phyloP scores from a whole-genome alignment of 2,797 vertebrate species.

The Macropodus opercularis region DNA sequence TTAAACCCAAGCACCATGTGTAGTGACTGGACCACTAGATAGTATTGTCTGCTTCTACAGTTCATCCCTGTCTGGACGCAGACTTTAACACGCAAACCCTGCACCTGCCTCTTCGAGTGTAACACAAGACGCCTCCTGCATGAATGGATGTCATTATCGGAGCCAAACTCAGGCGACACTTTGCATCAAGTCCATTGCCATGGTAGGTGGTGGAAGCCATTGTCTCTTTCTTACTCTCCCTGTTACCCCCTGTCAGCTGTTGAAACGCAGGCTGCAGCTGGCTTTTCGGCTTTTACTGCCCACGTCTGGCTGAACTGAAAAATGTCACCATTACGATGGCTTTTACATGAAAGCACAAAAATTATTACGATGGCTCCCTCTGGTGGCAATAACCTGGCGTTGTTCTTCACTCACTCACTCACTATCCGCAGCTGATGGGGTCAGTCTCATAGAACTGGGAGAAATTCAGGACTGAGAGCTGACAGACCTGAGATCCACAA shows the following conservation, averaged over 20 bases:
- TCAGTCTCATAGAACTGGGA: no score
- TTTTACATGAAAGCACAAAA: background rate
- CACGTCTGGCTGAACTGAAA: conserved; percentile 29
- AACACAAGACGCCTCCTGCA: background rate
- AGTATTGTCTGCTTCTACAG: background rate
- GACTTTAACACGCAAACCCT: conserved; percentile 4
- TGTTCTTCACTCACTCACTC: no score
- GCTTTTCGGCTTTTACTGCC: conserved; percentile 32
- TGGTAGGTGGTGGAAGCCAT: background rate
- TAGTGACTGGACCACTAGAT: background rate
- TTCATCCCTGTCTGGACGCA: conserved; percentile 3
- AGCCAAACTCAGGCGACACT: background rate
- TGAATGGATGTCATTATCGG: background rate
- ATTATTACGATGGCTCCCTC: conserved; percentile 23
- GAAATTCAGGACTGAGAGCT: no score
- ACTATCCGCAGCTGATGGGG: no score
- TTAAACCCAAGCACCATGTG: conserved; percentile 11
- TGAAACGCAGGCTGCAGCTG: background rate
- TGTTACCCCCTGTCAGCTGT: conserved; percentile 22
- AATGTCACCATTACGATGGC: background rate
- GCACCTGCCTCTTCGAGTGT: background rate
- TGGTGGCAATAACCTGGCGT: conserved; percentile 12
- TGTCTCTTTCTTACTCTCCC: conserved; percentile 8
- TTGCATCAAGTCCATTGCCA: conserved; percentile 2
- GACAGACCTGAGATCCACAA: no score